Percentiles rank a stretch among this genome's conserved stretches.
phyloP scores from a whole-genome alignment of 2,888 invertebrate genomes.

The Oasisia sp. region DNA sequence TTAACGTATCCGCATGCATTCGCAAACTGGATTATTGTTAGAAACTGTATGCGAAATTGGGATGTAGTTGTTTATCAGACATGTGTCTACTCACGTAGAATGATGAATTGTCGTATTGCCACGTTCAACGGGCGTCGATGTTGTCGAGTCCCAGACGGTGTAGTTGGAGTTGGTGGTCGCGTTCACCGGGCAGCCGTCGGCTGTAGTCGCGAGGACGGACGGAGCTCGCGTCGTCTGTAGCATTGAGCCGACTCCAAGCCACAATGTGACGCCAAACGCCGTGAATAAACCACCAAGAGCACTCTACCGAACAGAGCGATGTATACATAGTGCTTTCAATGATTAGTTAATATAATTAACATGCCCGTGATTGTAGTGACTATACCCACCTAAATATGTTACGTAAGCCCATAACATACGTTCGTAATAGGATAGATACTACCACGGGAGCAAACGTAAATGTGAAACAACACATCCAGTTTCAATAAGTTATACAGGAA shows the following conservation, averaged over 20 bases:
- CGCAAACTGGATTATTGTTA: neutral
- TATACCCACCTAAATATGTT: no score
- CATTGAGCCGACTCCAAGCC: neutral
- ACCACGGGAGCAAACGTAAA: no score
- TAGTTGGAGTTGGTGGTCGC: neutral
- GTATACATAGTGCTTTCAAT: neutral
- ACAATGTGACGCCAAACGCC: neutral
- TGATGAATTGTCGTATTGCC: neutral
- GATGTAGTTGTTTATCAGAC: neutral
- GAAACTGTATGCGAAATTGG: neutral
- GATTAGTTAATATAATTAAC: no score
- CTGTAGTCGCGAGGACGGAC: neutral
- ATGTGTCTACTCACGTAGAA: neutral
- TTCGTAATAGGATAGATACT: no score
- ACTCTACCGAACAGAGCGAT: neutral
- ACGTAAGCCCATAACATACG: no score
- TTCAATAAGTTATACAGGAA: no score
- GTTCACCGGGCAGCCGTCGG: neutral
- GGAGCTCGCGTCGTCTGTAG: constrained; percentile 13
- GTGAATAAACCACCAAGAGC: neutral
- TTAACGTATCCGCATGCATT: neutral
- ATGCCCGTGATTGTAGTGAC: no score
- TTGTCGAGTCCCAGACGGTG: neutral
- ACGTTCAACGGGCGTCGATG: neutral
- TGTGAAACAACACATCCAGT: no score